Percentiles rank a stretch among this genome's conserved stretches.
phyloP scores from a whole-genome alignment of 2,797 vertebrate species.

The Leuciscus waleckii region DNA sequence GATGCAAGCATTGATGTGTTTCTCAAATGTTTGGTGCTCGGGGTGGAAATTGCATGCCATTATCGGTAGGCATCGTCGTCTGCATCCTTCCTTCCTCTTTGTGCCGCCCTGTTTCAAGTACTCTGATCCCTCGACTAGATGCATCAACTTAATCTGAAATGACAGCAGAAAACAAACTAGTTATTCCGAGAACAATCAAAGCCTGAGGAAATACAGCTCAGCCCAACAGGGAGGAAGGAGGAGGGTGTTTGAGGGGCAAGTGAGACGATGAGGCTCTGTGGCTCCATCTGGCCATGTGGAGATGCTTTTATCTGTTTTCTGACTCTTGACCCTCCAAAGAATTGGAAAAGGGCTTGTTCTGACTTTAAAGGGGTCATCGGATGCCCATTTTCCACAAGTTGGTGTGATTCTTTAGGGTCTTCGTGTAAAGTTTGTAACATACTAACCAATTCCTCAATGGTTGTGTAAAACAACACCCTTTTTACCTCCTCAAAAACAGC shows the following conservation, averaged over 20 bases:
- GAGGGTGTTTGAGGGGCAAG: neutral
- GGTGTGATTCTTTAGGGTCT: no score
- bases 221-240: constrained; percentile 10
- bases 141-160: neutral
- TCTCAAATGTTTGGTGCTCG: neutral
- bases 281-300: neutral
- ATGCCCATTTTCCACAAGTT: no score
- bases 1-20: neutral
- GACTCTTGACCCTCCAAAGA: constrained; percentile 68
- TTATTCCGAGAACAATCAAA: neutral
- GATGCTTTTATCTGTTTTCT: constrained; percentile 54
- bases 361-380: no score
- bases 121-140: neutral
- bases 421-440: no score
- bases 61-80: neutral
- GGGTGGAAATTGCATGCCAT: neutral
- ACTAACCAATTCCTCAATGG: no score
- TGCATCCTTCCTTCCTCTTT: constrained; percentile 42
- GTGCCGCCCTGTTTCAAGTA: neutral
- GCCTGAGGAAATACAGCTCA: constrained; percentile 8
- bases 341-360: no score
- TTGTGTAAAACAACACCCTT: no score
- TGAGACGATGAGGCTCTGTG: neutral
- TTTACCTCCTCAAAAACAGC: no score
- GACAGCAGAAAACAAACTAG: constrained; percentile 6